A percentile compares a stretch with the other conserved stretches of the same genome.
phyloP scores from a whole-genome alignment of 1,140 invertebrate genomes.

The Ladona fulva region DNA sequence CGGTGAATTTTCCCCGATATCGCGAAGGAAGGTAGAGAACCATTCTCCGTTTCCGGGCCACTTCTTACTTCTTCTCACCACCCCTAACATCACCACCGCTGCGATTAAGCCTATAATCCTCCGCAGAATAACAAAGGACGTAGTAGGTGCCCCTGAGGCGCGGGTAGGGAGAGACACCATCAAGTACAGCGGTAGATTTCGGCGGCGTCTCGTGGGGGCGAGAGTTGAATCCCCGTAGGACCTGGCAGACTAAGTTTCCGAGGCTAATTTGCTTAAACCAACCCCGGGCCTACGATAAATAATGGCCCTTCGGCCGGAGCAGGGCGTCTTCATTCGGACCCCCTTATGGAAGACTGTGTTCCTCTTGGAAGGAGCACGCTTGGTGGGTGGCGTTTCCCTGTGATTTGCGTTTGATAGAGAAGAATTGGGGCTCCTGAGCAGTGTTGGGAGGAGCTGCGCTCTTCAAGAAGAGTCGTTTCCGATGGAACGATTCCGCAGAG shows the following conservation, averaged over 20 bases:
- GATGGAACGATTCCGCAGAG: too few species aligned
- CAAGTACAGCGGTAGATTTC: too few species aligned
- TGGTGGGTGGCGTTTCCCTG: too few species aligned
- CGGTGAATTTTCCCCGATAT: too few species aligned
- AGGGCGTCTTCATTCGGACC: slow-evolving; percentile 1
- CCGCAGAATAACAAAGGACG: neutral
- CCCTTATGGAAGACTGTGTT: neutral
- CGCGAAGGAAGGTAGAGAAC: too few species aligned
- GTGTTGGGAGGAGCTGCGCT: too few species aligned
- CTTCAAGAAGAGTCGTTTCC: too few species aligned
- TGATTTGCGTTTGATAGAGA: too few species aligned
- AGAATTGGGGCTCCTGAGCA: too few species aligned
- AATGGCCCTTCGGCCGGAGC: neutral
- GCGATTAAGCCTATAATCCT: neutral
- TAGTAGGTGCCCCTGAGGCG: neutral
- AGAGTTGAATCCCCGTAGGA: neutral
- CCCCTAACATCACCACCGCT: neutral
- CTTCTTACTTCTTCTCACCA: neutral
- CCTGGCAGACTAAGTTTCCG: neutral
- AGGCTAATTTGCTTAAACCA: slow-evolving; percentile 2
- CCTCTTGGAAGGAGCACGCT: too few species aligned
- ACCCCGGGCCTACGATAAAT: neutral
- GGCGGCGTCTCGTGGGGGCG: neutral
- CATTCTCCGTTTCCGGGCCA: too few species aligned
- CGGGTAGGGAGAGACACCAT: too few species aligned